A percentile compares a stretch with the other conserved stretches of the same genome.
phyloP scores from a whole-genome alignment of 2,113 vertebrate species.

The Notarius lentiginosus region DNA sequence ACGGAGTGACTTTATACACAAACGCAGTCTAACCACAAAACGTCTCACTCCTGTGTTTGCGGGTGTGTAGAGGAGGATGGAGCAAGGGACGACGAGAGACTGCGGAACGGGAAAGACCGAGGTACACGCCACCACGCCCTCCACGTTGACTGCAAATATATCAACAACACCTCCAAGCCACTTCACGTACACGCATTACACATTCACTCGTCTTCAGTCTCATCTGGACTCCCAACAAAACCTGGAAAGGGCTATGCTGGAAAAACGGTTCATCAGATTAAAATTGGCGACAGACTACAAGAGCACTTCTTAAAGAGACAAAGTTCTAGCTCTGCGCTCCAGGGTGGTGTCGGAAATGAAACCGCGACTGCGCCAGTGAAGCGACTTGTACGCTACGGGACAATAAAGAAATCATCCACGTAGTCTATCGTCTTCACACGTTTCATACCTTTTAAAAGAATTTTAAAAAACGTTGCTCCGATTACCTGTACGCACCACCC shows the following conservation, averaged over 20 bases:
- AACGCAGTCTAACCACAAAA: background rate
- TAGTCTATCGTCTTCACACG: background rate
- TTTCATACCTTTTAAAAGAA: background rate
- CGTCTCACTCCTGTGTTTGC: background rate
- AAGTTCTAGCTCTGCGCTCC: background rate
- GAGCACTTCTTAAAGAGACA: background rate
- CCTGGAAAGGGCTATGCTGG: background rate
- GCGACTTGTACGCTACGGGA: background rate
- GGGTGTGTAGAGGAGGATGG: constrained; percentile 77
- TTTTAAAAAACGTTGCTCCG: too few relatives aligned
- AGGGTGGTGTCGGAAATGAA: background rate
- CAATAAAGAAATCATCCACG: background rate
- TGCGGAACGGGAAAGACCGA: constrained; percentile 87
- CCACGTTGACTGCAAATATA: background rate
- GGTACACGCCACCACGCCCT: constrained; percentile 66
- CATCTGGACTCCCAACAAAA: background rate
- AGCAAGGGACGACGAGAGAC: constrained; percentile 81
- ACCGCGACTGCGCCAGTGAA: too few relatives aligned
- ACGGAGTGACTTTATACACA: background rate
- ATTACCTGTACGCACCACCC: too few relatives aligned
- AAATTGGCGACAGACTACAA: background rate
- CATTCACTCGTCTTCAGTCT: background rate
- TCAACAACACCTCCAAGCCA: background rate
- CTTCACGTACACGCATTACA: background rate
- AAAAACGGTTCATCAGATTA: background rate